Evolutionary conservation across 2,888 invertebrate genomes (phyloP), one percentile per base, ranked within the genome.

Genomic region (Diaphora mendica): DNA sequence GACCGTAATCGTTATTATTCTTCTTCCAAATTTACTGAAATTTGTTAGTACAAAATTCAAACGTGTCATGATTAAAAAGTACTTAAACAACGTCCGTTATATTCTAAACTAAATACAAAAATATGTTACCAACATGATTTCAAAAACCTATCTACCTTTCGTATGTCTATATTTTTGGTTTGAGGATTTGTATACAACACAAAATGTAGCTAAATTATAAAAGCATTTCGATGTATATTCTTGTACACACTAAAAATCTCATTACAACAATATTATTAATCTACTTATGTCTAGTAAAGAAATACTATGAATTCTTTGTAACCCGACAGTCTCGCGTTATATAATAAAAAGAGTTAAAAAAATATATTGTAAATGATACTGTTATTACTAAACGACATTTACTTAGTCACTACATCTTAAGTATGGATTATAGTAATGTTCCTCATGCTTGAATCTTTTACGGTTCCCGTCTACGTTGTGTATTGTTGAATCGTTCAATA

Each of bases 111-210:
- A 30, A 15, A 15, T 30, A 30, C 30, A 30, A 17, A 30, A 17
- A 30, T 30, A 7, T 62, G 26, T 59, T 15, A 26, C 26, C 26
- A 51, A 75, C 42, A 68, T 8, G 64, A 65, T 42, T 75, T 71
- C 62, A 64, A 79, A 76, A 82, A 70, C 73, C 51, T 68, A 35
- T 69, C 59, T 76, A 62, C 30, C 11, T 42, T 66, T 44, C 39
- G 35, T 55, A 75, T 48, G 73, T 65, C 73, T 82, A 81, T 66
- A 17, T 82, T 74, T 81, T 82, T 78, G 78, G 81, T 81, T 68
- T 82, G 39, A 74, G 66, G 73, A 75, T 75, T 72, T 80, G 65
- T 78, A 73, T 51, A 82, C 77, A 74, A 67, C 71, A 80, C 72
- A 77, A 82, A 77, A 82, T 55, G 42, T 69, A 82, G 55, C 51